A percentile compares a stretch with the other conserved stretches of the same genome.
phyloP scores from a whole-genome alignment of 2,888 invertebrate species.

The Mellilla xanthometata region DNA sequence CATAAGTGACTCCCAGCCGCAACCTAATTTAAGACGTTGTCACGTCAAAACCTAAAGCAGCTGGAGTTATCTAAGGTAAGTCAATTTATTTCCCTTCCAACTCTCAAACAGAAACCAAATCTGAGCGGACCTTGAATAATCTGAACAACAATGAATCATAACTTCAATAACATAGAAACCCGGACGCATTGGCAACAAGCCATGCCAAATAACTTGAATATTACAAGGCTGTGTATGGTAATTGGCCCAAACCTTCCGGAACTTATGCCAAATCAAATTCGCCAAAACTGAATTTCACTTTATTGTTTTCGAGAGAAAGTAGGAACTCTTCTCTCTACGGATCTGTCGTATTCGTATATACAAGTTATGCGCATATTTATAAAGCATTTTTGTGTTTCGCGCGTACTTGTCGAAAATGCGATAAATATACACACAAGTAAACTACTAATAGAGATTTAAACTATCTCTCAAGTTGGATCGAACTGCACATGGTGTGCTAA shows the following conservation, averaged over 20 bases:
- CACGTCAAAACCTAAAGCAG: too few species aligned
- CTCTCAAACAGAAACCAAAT: too few species aligned
- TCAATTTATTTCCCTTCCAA: too few species aligned
- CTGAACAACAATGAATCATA: conserved; percentile 2
- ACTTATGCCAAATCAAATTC: conserved; percentile 18
- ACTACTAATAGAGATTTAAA: too few species aligned
- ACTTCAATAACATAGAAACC: conserved; percentile 2
- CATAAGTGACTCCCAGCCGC: too few species aligned
- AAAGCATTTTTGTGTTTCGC: background rate
- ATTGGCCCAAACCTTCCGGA: conserved; percentile 2
- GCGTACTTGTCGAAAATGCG: too few species aligned
- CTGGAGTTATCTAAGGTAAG: too few species aligned
- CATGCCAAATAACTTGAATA: conserved; percentile 1
- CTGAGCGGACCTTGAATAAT: conserved; percentile 1
- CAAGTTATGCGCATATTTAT: conserved; percentile 1
- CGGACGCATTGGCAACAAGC: conserved; percentile 12
- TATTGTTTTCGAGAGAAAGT: conserved; percentile 8
- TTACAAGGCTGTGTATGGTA: background rate
- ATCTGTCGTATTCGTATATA: background rate
- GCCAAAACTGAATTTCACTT: conserved; percentile 7
- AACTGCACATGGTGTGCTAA: too few species aligned
- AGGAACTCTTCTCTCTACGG: background rate
- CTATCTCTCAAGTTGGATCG: too few species aligned
- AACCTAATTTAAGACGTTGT: too few species aligned
- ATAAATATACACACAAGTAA: too few species aligned